These are phyloP conservation scores for Magallana nippona DNA, from an alignment of 2,888 invertebrate genomes.

Conservation along the genomic window DNA sequence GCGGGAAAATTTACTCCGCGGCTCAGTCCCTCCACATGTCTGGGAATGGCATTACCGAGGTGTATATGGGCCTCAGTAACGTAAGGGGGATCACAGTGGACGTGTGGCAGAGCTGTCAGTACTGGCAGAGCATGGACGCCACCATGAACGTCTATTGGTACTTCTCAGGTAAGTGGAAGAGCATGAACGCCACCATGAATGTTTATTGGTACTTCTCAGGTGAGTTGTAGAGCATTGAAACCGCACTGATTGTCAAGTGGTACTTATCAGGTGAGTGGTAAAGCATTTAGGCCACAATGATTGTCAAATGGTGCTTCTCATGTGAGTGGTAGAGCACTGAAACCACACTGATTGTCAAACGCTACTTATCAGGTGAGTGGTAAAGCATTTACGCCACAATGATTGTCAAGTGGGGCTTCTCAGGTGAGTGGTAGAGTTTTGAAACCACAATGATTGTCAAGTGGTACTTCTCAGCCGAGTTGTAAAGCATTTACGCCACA, in stretches of 20 bases:
- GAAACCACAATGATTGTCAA: conserved; percentile 49
- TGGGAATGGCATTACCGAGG: conserved; percentile 50
- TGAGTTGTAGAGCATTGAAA: neutral
- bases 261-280: neutral
- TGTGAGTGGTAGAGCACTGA: conserved; percentile 45
- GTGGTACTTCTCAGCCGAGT: neutral
- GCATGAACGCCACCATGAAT: no score
- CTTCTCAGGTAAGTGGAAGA: conserved; percentile 58
- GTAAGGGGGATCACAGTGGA: conserved; percentile 62
- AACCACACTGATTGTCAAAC: conserved; percentile 41
- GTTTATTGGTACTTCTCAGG: neutral
- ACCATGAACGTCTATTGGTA: conserved; percentile 70
- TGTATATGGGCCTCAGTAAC: conserved; percentile 57
- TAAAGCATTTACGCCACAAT: neutral
- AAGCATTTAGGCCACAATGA: neutral
- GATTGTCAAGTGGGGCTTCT: neutral
- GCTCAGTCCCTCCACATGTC: conserved; percentile 62
- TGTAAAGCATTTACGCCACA: neutral
- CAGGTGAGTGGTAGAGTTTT: conserved; percentile 31
- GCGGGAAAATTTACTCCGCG: conserved; percentile 58
- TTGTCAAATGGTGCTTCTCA: neutral
- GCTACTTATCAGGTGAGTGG: neutral
- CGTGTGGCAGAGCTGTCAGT: conserved; percentile 66
- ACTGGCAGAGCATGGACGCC: conserved; percentile 62
- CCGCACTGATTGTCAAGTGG: no score